Evolutionary conservation across 2,888 invertebrate genomes (phyloP), one percentile per base, ranked within the genome.

Genomic region (Drosophila subquinaria): DNA sequence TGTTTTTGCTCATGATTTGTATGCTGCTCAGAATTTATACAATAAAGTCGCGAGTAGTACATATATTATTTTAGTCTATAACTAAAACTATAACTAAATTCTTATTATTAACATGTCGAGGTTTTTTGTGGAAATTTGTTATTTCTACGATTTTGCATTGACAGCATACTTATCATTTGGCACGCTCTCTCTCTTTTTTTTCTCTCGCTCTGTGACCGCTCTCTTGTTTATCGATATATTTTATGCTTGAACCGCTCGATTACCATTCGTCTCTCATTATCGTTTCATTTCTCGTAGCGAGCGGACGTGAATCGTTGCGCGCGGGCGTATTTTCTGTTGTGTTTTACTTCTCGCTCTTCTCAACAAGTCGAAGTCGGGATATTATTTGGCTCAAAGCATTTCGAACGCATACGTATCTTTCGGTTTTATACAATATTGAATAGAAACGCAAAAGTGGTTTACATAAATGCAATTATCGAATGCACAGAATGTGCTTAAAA

Each of bases 361-460:
- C 36, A 68, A 67, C 62, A 69, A 76, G 43, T 73, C 69, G 59
- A 56, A 69, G 43, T 66, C 73, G 76, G 45, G 50, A 68, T 66
- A 69, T 55, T 66, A 45, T 68, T 69, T 55, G 45, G 55, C 56
- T 50, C 27, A 59, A 15, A 55, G 55, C 57, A 53, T 65, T 69
- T 52, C 10, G 30, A 52, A 23, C 47, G 47, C 42, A 15, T 40
- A 61, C 57, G 33, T 11, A 42, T 55, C 51, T 23, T 64, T 60
- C 73, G 53, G 52, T 56, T 62, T 62, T 51, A 57, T 55, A 45
- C 42, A 61, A 67, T 73, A 67, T 59, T 73, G 59, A 77, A 73
- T 74, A 51, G 63, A 78, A 71, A 50, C 55, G 45, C 42, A 50
- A 35, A 70, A 75, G 68, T 76, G 70, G 72, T 67, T 57, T 64